A percentile compares a stretch with the other conserved stretches of the same genome.
These are phyloP conservation scores for Eristalinus aeneus DNA, from an alignment of 2,888 invertebrate genomes.

Conservation along the genomic window DNA sequence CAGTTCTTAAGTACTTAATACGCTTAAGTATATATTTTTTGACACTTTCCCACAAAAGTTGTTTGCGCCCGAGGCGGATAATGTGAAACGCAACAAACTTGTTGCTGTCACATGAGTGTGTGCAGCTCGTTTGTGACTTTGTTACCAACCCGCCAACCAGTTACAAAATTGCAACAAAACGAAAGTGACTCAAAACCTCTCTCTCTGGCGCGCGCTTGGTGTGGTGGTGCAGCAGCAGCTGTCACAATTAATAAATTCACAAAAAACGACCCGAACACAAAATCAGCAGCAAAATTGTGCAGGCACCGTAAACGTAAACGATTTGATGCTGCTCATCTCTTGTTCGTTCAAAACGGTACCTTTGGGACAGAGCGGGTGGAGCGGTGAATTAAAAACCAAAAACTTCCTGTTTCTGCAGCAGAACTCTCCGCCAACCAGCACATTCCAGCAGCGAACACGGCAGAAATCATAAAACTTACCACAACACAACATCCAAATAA, in stretches of 20 bases:
- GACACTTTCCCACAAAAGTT: slow-evolving; percentile 29
- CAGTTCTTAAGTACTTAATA: slow-evolving; percentile 14
- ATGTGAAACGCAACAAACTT: not conserved
- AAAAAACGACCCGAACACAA: slow-evolving; percentile 61
- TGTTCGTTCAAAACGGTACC: not conserved
- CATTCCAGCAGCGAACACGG: slow-evolving; percentile 28
- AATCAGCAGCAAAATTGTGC: slow-evolving; percentile 46
- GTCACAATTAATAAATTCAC: slow-evolving; percentile 66
- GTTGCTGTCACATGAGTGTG: not conserved
- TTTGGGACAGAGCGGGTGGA: too few species aligned
- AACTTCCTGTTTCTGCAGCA: slow-evolving; percentile 60
- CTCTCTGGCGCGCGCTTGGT: not conserved
- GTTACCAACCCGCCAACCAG: not conserved
- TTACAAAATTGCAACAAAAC: slow-evolving; percentile 29
- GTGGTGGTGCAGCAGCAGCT: slow-evolving; percentile 3
- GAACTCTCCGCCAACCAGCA: slow-evolving; percentile 24
- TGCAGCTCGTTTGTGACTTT: not conserved
- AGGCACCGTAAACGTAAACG: slow-evolving; percentile 42
- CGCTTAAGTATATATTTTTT: slow-evolving; percentile 26
- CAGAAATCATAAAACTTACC: slow-evolving; percentile 47
- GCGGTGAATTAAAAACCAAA: slow-evolving; percentile 14
- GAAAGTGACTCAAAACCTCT: slow-evolving; percentile 57
- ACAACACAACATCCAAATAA: slow-evolving; percentile 34
- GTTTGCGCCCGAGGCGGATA: not conserved
- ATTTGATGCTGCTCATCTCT: slow-evolving; percentile 30